These are phyloP conservation scores for Karalla daura DNA, from an alignment of 2,797 vertebrate species.

Conservation along the genomic window DNA sequence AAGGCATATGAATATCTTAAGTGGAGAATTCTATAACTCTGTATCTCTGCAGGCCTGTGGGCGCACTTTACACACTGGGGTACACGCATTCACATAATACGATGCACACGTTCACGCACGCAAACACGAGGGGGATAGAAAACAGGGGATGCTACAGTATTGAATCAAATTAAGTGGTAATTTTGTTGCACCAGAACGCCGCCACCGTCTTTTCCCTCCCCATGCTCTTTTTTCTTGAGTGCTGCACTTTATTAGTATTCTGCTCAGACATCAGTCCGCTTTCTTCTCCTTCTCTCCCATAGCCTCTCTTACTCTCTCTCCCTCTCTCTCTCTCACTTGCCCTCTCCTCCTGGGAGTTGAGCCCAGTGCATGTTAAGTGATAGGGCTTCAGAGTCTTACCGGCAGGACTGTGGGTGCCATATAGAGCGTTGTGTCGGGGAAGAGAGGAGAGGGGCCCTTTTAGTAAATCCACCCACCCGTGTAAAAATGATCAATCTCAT, in stretches of 20 bases:
- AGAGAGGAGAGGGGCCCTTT: conserved; percentile 29
- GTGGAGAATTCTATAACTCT: conserved; percentile 66
- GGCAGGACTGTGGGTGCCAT: conserved; percentile 62
- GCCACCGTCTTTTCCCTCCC: conserved; percentile 40
- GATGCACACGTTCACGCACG: background rate
- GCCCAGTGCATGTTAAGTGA: conserved; percentile 80
- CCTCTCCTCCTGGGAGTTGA: conserved; percentile 64
- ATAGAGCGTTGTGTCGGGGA: conserved; percentile 31
- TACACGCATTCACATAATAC: conserved; percentile 14
- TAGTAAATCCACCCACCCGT: conserved; percentile 66
- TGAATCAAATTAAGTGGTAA: conserved; percentile 80
- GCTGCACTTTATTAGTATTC: conserved; percentile 81
- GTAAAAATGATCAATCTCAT: conserved; percentile 76
- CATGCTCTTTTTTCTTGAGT: conserved; percentile 48
- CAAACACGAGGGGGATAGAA: conserved; percentile 42
- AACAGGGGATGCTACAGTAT: conserved; percentile 67
- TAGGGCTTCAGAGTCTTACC: conserved; percentile 66
- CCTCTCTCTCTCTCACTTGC: conserved; percentile 44
- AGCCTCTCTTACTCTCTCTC: conserved; percentile 43
- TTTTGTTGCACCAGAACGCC: conserved; percentile 50
- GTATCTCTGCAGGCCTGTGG: conserved; percentile 50
- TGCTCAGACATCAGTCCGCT: conserved; percentile 57
- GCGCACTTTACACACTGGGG: conserved; percentile 34
- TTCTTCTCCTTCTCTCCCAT: conserved; percentile 63
- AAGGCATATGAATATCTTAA: conserved; percentile 78